Evolutionary conservation across 2,888 invertebrate genomes (phyloP), one percentile per base, ranked within the genome.

Genomic region (Acronicta alni): DNA sequence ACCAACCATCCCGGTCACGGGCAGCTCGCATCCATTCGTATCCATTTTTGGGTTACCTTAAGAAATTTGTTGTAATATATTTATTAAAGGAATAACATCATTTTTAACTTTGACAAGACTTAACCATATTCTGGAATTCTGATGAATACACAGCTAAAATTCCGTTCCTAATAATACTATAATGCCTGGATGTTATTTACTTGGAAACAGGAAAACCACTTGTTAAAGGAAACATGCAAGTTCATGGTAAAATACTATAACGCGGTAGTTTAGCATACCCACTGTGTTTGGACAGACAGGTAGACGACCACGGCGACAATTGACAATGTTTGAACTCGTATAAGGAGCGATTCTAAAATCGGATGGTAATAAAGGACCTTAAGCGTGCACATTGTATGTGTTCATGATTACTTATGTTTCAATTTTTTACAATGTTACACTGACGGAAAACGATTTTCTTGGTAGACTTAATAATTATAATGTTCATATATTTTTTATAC

Each of bases 211-310:
- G 77, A 76, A 76, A 76, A 72, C 51, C 42, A 30, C 44, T 48
- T 44, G 15, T 55, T 59, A 60, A 47, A 62, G 57, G 60, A 72
- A 69, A 66, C 52, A 17, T 48, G 38, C 45, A 59, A 57, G 56
- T 69, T 66, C 61, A 67, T 48, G 54, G 44, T 63, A 53, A 66
- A 37, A 23, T 58, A 42, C 56, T 53, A 60, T 72, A 77, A 76
- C 64, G 66, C 72, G 72, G 77, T 63, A 63, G 74, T 56, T 72
- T 59, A 66, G 60, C 72, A 77, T 65, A 66, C 37, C 35, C 37
- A 59, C 77, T 74, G 47, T 63, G 70, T 81, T 81, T 67, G 81
- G 82, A 56, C 35, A 81, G 71, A 79, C 81, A 77, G 82, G 81
- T 82, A 79, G 75, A 70, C 46, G 56, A 20, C 49, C 48, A 58